Conservation (phyloP, 1,140 invertebrate genomes). For the Tribolium castaneum region DNA sequence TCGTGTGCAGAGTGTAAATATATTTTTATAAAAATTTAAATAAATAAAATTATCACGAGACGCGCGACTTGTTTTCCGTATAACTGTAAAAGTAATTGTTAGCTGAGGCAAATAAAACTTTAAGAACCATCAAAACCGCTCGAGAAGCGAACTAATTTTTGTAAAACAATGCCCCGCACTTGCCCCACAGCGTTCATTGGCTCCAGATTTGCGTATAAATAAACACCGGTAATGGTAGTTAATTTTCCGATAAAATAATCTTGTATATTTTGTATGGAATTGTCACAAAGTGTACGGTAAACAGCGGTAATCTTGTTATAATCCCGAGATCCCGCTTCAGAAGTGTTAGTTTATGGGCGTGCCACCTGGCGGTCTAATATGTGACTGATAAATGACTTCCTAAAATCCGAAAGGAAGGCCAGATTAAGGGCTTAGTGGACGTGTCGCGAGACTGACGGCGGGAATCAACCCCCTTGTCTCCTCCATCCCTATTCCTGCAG, state of each 20-base stretch:
- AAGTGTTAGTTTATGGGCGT: constrained; percentile 65
- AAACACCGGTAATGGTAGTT: constrained; percentile 5
- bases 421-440: constrained; percentile 72
- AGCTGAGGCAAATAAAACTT: neutral
- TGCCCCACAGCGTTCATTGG: too few species aligned
- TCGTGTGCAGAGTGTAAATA: constrained; percentile 36
- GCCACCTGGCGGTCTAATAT: constrained; percentile 58
- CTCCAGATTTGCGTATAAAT: neutral
- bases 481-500: neutral
- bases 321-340: constrained; percentile 59
- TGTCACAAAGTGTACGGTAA: constrained; percentile 44
- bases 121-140: neutral
- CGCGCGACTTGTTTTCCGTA: constrained; percentile 12
- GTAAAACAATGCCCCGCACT: too few species aligned
- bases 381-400: constrained; percentile 73
- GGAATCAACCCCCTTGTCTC: constrained; percentile 38
- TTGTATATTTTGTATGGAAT: constrained; percentile 44
- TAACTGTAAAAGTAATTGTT: constrained; percentile 7
- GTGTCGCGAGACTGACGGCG: constrained; percentile 42
- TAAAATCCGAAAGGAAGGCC: constrained; percentile 73
- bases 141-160: too few species aligned
- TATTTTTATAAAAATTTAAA: constrained; percentile 37
- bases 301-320: constrained; percentile 49
- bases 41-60: constrained; percentile 36
- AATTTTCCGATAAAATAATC: constrained; percentile 34